phyloP scores from a whole-genome alignment of 2,113 vertebrate species.

The Plestiodon gilberti region DNA sequence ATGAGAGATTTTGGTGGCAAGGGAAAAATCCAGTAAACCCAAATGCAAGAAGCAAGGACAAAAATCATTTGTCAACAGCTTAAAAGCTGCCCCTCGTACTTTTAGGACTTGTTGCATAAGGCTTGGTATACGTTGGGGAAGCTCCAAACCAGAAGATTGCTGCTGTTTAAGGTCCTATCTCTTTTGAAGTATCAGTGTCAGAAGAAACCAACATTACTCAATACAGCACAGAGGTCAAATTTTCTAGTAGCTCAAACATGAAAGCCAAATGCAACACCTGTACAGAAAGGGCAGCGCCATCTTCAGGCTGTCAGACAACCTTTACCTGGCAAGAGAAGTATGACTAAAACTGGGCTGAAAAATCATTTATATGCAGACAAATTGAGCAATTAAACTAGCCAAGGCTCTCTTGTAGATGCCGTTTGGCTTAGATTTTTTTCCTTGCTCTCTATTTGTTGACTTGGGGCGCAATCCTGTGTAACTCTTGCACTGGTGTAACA shows the following conservation, averaged over 20 bases:
- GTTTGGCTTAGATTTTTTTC: not conserved
- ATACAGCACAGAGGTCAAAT: conserved; percentile 39
- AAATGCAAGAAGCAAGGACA: conserved; percentile 60
- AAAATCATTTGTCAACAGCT: conserved; percentile 63
- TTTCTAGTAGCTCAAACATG: conserved; percentile 53
- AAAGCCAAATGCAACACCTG: conserved; percentile 62
- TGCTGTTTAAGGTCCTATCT: conserved; percentile 44
- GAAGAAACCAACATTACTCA: conserved; percentile 39
- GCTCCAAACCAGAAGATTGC: conserved; percentile 48
- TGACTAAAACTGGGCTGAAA: conserved; percentile 1
- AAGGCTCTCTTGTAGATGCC: not conserved
- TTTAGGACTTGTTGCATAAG: conserved; percentile 54
- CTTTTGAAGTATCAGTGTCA: conserved; percentile 43
- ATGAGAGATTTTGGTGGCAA: conserved; percentile 59
- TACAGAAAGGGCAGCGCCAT: conserved; percentile 30
- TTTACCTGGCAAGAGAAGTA: not conserved
- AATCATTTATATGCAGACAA: not conserved
- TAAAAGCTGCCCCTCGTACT: conserved; percentile 37
- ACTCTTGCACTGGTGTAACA: too few species aligned
- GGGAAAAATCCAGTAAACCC: conserved; percentile 58
- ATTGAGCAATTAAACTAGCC: not conserved
- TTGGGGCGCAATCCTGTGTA: not conserved
- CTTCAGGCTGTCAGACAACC: conserved; percentile 19
- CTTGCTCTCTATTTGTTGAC: not conserved
- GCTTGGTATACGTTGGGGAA: conserved; percentile 39